A percentile compares a stretch with the other conserved stretches of the same genome.
phyloP scores from a whole-genome alignment of 2,888 invertebrate species.

The Epistrophella euchroma region DNA sequence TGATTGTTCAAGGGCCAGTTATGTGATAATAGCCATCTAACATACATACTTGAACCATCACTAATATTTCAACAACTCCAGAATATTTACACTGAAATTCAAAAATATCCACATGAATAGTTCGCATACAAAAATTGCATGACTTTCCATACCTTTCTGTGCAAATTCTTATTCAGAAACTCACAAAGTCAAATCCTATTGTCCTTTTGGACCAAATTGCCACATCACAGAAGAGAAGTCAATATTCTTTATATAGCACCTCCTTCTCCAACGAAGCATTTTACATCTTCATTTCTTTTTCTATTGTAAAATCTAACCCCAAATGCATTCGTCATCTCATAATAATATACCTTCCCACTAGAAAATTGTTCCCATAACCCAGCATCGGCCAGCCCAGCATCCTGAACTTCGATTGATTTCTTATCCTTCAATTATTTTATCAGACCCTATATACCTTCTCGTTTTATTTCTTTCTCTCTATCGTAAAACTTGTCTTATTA shows the following conservation, averaged over 20 bases:
- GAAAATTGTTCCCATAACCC: neutral
- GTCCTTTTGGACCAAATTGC: neutral
- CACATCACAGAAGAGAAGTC: neutral
- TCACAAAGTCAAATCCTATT: neutral
- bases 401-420: conserved; percentile 56
- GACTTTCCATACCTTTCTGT: neutral
- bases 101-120: neutral
- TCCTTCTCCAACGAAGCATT: neutral
- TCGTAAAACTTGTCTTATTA: neutral
- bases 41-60: no score
- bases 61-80: no score
- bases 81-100: no score
- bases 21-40: no score
- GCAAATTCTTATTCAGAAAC: neutral
- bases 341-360: conserved; percentile 12
- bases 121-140: neutral
- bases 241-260: neutral
- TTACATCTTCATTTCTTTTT: neutral
- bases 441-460: neutral
- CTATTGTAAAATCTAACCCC: neutral
- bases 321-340: conserved; percentile 32
- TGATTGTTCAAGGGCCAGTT: no score
- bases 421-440: conserved; percentile 63
- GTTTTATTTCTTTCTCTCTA: neutral
- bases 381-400: neutral